A percentile compares a stretch with the other conserved stretches of the same genome.
These are phyloP conservation scores for Sus scrofa DNA, from an alignment of 2,113 vertebrate genomes.

Conservation along the genomic window DNA sequence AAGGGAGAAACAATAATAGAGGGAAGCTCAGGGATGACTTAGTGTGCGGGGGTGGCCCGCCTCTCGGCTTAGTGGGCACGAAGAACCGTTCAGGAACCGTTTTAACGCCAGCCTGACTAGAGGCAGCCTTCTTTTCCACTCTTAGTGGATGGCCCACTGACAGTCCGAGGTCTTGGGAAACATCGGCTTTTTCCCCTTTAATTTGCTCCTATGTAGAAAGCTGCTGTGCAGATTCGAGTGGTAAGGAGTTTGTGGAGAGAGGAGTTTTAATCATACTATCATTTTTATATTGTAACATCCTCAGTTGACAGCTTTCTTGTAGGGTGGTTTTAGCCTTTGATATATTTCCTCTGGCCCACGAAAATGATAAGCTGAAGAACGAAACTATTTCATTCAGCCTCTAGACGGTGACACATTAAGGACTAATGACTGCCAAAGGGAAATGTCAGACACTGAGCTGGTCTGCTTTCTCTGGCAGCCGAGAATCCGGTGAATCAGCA, in stretches of 20 bases:
- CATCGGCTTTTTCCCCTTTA: conserved; percentile 38
- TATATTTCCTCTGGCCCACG: conserved; percentile 50
- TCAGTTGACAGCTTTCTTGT: conserved; percentile 33
- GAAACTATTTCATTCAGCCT: conserved; percentile 61
- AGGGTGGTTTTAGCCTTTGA: conserved; percentile 59
- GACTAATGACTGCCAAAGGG: conserved; percentile 67
- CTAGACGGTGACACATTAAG: conserved; percentile 68
- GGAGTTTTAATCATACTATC: conserved; percentile 26
- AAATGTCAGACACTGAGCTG: conserved; percentile 77
- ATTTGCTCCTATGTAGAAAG: conserved; percentile 40
- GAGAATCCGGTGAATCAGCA: conserved; percentile 73
- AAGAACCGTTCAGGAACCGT: neutral
- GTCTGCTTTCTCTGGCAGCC: conserved; percentile 49
- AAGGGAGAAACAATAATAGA: neutral
- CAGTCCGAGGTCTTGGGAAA: conserved; percentile 29
- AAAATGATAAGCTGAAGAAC: conserved; percentile 68
- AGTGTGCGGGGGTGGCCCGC: neutral
- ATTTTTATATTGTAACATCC: conserved; percentile 56
- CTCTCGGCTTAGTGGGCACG: neutral
- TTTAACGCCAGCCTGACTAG: conserved; percentile 38
- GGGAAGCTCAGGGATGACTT: conserved; percentile 42
- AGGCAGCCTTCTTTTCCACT: neutral
- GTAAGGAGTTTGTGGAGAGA: neutral
- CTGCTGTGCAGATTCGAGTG: neutral
- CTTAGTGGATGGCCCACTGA: neutral